Conservation (phyloP, 2,797 vertebrate species). For the Helarctos malayanus region DNA sequence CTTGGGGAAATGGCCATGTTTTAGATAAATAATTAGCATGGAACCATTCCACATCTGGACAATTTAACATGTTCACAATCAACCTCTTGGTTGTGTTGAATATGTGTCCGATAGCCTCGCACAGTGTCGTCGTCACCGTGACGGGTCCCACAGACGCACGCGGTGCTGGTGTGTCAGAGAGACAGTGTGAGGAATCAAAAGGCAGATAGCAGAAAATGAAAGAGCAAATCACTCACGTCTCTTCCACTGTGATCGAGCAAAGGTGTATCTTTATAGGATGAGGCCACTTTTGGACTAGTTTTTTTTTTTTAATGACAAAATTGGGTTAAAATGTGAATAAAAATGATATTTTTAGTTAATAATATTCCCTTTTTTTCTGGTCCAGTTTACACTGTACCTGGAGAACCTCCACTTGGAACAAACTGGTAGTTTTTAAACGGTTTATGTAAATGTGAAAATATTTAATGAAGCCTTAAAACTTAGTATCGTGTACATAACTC, state of each 20-base stretch:
- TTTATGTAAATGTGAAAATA: neutral
- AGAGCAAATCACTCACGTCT: neutral
- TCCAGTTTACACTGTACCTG: neutral
- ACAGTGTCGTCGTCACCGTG: neutral
- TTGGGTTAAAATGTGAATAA: neutral
- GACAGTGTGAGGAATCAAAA: neutral
- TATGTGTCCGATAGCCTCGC: neutral
- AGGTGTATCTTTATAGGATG: neutral
- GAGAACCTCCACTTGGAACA: neutral
- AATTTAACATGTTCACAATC: neutral
- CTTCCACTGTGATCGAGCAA: neutral
- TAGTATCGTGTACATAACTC: neutral
- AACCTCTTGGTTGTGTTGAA: neutral
- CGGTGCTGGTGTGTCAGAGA: neutral
- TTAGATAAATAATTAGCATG: neutral
- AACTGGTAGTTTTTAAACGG: neutral
- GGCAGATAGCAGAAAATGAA: neutral
- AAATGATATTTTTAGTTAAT: constrained; percentile 1
- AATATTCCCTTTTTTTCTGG: neutral
- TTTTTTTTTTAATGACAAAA: constrained; percentile 2
- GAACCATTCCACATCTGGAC: neutral
- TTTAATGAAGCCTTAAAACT: neutral
- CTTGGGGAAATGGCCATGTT: neutral
- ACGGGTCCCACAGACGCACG: neutral
- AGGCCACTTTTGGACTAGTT: neutral